Conservation (phyloP, 2,113 vertebrate genomes). For the Anolis carolinensis region DNA sequence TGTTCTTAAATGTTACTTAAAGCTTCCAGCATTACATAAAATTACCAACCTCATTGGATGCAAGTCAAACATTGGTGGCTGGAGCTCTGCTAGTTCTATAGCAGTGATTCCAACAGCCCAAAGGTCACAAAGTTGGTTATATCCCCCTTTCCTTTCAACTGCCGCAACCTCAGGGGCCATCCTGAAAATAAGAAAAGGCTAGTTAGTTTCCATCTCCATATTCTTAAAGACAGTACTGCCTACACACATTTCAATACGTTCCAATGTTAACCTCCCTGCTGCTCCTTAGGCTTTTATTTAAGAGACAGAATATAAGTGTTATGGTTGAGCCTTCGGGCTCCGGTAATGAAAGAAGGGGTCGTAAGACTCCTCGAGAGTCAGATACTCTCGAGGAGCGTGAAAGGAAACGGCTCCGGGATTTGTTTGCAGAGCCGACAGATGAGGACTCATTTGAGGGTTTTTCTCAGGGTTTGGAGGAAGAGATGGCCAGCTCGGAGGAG, state of each 20-base stretch:
- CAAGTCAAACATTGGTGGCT: slow-evolving; percentile 97
- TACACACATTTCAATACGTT: background rate
- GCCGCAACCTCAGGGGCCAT: slow-evolving; percentile 99
- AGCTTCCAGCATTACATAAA: slow-evolving; percentile 13
- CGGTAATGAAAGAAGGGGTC: too few species aligned
- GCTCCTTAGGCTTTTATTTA: background rate
- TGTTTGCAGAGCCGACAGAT: too few species aligned
- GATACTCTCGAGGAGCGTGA: too few species aligned
- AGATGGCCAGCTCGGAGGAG: too few species aligned
- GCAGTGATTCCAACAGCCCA: slow-evolving; percentile 98
- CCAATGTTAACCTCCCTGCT: background rate
- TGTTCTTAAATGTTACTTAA: background rate
- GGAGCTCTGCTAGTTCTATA: slow-evolving; percentile 96
- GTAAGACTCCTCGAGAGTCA: too few species aligned
- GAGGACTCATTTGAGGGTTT: too few species aligned
- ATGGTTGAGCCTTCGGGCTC: too few species aligned
- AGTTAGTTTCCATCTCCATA: background rate
- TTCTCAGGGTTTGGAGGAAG: too few species aligned
- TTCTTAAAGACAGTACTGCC: background rate
- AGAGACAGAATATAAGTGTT: background rate
- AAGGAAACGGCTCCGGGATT: too few species aligned
- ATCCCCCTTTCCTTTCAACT: slow-evolving; percentile 97
- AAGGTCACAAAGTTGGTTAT: slow-evolving; percentile 97
- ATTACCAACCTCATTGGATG: slow-evolving; percentile 94
- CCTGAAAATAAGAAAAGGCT: slow-evolving; percentile 71